Evolutionary conservation across 2,113 vertebrate species (phyloP).

Genomic region (Bubo scandiacus): DNA sequence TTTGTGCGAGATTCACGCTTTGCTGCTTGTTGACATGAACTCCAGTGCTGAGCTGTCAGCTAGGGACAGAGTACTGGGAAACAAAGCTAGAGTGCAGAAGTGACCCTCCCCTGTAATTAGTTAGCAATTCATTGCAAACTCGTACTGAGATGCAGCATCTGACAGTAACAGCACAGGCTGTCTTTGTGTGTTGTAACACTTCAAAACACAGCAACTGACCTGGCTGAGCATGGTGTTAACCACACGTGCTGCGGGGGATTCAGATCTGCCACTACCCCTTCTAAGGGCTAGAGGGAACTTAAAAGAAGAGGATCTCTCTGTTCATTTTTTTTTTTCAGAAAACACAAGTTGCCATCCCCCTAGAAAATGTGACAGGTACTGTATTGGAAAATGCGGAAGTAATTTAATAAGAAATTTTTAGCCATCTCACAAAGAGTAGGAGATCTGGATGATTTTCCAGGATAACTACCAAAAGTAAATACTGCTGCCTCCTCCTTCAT

Average conservation of each 20-base stretch:
- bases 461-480: neutral
- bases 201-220: accelerated
- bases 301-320: neutral
- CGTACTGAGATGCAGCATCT: neutral
- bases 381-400: neutral
- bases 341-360: neutral
- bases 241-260: accelerated
- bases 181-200: neutral
- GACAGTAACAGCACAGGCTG: neutral
- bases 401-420: neutral
- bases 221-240: neutral
- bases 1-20: accelerated
- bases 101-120: neutral
- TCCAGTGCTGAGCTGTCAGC: neutral
- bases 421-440: neutral
- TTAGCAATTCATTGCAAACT: neutral
- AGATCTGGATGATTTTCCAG: neutral
- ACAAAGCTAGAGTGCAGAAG: neutral
- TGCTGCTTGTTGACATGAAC: neutral
- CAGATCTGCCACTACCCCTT: no score
- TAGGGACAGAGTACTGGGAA: neutral
- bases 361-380: neutral
- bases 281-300: neutral
- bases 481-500: neutral
- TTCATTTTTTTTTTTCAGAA: neutral